Evolutionary conservation across 2,797 vertebrate species (phyloP), one percentile per base, ranked within the genome.

Genomic region (Myotis myotis): DNA sequence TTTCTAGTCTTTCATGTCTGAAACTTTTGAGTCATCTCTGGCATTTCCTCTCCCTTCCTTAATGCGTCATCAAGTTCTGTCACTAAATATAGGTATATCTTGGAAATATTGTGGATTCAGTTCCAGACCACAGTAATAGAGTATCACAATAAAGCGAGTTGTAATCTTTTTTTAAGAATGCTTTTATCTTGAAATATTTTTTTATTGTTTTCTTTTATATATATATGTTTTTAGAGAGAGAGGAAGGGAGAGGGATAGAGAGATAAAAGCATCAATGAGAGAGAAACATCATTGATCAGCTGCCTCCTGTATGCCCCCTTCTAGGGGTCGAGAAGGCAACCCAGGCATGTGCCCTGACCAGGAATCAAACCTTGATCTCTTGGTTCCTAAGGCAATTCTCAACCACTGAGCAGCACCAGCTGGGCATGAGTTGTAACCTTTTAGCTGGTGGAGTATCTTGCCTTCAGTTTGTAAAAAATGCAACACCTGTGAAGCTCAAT

Each of bases 1-100:
- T 87, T 62, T 83, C 44, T 87, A 23, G 38, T 91, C 38, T 95
- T 66, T 53, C 23, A 49, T 60, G 28, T 88, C 38, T 81, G 75
- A 93, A 87, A 87, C 23, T 79, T 95, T 76, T 92, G 53, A 87
- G 60, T 95, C 33, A 55, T 71, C 17, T 92, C 60, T 81, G 78
- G 55, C 55, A 60, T 86, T 86, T 79, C 74, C 25, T 87, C 33
- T 82, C 71, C n/a, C 62, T 95, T 80, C 79, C 66, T 91, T 68
- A 86, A 62, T 75, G 57, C 87, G 19, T 93, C 74, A 86, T 88
- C 25, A 82, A 88, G 68, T 94, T 82, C 25, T 51, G 55, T 81
- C 86, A 75, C 53, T 79, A 76, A 94, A 72, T 79, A 86, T n/a
- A 66, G 44, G 30, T 66, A 33, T 66, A 49, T 62, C n/a, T 51